These are phyloP conservation scores for Zenarchopterus dispar DNA, from an alignment of 2,797 vertebrate species.

Conservation along the genomic window DNA sequence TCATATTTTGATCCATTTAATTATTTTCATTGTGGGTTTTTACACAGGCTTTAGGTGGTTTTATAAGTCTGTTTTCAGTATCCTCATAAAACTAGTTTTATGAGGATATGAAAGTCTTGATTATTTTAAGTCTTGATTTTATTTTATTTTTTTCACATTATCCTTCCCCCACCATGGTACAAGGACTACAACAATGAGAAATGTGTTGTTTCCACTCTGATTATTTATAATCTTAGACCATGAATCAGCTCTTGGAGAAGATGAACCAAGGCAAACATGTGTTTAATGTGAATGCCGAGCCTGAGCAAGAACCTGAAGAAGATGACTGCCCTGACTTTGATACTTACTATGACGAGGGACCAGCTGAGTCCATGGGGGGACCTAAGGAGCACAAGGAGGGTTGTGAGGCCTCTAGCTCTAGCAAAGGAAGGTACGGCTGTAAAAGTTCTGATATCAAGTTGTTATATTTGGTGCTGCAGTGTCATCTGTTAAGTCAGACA, in stretches of 20 bases:
- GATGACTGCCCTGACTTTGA: conserved; percentile 80
- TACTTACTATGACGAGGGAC: conserved; percentile 74
- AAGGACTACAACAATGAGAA: not conserved
- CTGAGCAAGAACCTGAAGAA: conserved; percentile 69
- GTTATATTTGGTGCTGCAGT: too few relatives aligned
- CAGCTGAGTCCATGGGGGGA: conserved; percentile 61
- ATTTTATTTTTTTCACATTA: too few relatives aligned
- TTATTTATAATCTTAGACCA: conserved; percentile 76
- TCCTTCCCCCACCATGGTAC: not conserved
- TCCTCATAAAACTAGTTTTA: too few relatives aligned
- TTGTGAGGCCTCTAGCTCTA: conserved; percentile 68
- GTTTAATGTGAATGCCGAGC: conserved; percentile 87
- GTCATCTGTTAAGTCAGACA: too few relatives aligned
- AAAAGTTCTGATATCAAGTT: not conserved
- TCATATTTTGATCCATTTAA: too few relatives aligned
- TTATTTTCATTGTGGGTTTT: too few relatives aligned
- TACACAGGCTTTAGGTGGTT: too few relatives aligned
- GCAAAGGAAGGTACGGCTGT: conserved; percentile 71
- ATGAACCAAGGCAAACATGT: conserved; percentile 89
- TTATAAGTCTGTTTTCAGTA: too few relatives aligned
- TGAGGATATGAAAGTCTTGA: too few relatives aligned
- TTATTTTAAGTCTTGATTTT: too few relatives aligned
- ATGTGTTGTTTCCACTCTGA: not conserved
- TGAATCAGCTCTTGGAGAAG: conserved; percentile 89
- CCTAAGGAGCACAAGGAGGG: conserved; percentile 73